Evolutionary conservation across 1,140 invertebrate genomes (phyloP).

Genomic region (Anoplolepis gracilipes): DNA sequence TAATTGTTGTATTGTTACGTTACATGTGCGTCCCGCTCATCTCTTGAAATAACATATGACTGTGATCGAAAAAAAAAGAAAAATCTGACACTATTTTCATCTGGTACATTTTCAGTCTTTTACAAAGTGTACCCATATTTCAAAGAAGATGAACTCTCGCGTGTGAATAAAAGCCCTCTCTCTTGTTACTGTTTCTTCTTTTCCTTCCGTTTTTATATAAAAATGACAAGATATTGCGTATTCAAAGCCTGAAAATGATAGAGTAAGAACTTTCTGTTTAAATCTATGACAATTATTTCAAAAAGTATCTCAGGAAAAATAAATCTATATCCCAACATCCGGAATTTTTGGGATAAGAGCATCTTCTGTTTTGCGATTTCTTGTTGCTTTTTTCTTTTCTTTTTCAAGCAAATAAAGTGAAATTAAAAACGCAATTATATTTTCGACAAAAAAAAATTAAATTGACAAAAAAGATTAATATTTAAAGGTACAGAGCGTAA

Average conservation of each 20-base stretch:
- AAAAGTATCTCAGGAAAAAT: not conserved
- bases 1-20: not conserved
- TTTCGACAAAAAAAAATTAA: not conserved
- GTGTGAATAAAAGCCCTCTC: constrained; percentile 24
- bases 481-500: no score
- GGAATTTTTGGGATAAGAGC: no score
- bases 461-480: not conserved
- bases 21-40: not conserved
- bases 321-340: no score
- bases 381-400: not conserved
- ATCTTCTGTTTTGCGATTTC: no score
- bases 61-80: constrained; percentile 23
- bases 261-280: not conserved
- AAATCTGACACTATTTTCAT: constrained; percentile 36
- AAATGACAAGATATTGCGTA: not conserved
- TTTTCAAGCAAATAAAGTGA: not conserved
- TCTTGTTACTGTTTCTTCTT: constrained; percentile 10
- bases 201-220: not conserved
- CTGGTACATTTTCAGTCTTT: constrained; percentile 35
- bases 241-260: not conserved
- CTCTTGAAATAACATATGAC: constrained; percentile 7
- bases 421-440: not conserved
- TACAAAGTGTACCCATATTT: constrained; percentile 30
- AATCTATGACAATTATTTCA: constrained; percentile 1
- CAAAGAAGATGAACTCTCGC: constrained; percentile 35